Conservation (phyloP, 2,888 invertebrate species). For the Drosophila infuscata region DNA sequence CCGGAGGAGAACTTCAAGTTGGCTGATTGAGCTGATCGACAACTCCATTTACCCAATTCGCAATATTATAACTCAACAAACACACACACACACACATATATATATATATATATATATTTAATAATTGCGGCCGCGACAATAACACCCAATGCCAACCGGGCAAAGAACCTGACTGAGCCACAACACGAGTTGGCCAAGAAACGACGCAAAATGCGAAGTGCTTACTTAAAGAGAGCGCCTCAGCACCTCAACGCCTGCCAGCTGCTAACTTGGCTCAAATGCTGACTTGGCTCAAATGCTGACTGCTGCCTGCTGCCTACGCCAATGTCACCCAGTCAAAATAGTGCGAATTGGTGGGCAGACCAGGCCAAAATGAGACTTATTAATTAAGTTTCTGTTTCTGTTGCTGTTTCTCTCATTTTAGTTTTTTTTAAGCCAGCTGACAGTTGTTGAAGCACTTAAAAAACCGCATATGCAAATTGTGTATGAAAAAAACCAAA, state of each 20-base stretch:
- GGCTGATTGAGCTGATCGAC: slow-evolving; percentile 46
- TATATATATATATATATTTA: slow-evolving; percentile 11
- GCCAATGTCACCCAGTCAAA: slow-evolving; percentile 73
- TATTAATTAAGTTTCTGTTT: slow-evolving; percentile 75
- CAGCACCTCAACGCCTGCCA: not conserved
- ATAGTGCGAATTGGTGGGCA: slow-evolving; percentile 77
- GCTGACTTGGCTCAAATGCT: slow-evolving; percentile 1
- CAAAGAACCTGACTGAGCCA: slow-evolving; percentile 75
- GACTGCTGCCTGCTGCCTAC: slow-evolving; percentile 55
- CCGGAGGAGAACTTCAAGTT: slow-evolving; percentile 23
- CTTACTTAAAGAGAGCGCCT: slow-evolving; percentile 1
- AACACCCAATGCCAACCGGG: slow-evolving; percentile 70
- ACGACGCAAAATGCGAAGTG: slow-evolving; percentile 12
- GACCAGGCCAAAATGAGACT: slow-evolving; percentile 69
- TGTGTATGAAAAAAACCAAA: slow-evolving; percentile 50
- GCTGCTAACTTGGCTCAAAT: slow-evolving; percentile 4
- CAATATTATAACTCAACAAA: slow-evolving; percentile 21
- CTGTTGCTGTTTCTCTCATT: slow-evolving; percentile 33
- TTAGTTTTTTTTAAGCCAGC: not conserved
- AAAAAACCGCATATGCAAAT: slow-evolving; percentile 70
- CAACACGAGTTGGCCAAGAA: slow-evolving; percentile 22
- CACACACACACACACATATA: slow-evolving; percentile 7
- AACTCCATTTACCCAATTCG: slow-evolving; percentile 66
- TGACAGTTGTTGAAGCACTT: slow-evolving; percentile 33
- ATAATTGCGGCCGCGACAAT: slow-evolving; percentile 50